phyloP scores from a whole-genome alignment of 2,888 invertebrate genomes.

The Mythimna albipuncta region DNA sequence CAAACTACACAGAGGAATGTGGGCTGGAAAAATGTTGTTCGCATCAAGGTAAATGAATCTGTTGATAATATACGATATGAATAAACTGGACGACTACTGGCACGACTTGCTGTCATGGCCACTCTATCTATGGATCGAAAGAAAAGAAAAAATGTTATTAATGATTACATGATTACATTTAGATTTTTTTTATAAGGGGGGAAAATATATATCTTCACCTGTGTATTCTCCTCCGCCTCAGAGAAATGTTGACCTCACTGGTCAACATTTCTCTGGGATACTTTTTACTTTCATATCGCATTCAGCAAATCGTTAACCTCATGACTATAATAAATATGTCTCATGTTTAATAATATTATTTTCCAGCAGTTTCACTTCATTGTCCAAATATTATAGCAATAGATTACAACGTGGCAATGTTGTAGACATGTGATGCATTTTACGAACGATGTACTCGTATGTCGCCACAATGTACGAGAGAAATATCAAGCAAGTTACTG shows the following conservation, averaged over 20 bases:
- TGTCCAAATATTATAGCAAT: conserved; percentile 8
- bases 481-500: conserved; percentile 29
- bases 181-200: conserved; percentile 1
- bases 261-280: too few relatives aligned
- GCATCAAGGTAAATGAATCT: conserved; percentile 64
- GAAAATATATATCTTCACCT: not conserved
- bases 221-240: not conserved
- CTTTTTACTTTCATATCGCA: too few relatives aligned
- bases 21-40: conserved; percentile 60
- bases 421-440: conserved; percentile 4
- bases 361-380: conserved; percentile 6
- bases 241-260: not conserved
- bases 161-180: conserved; percentile 12
- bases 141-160: conserved; percentile 38
- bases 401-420: conserved; percentile 2
- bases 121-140: conserved; percentile 37
- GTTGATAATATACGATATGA: conserved; percentile 50
- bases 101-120: conserved; percentile 44
- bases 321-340: conserved; percentile 5
- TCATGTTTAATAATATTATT: conserved; percentile 19
- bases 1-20: conserved; percentile 59
- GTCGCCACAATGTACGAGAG: not conserved
- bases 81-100: conserved; percentile 45
- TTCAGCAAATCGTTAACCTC: conserved; percentile 2
- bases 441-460: not conserved